Base-by-base conservation (phyloP, 2,113 vertebrate genomes). In the Scolopax mira region DNA sequence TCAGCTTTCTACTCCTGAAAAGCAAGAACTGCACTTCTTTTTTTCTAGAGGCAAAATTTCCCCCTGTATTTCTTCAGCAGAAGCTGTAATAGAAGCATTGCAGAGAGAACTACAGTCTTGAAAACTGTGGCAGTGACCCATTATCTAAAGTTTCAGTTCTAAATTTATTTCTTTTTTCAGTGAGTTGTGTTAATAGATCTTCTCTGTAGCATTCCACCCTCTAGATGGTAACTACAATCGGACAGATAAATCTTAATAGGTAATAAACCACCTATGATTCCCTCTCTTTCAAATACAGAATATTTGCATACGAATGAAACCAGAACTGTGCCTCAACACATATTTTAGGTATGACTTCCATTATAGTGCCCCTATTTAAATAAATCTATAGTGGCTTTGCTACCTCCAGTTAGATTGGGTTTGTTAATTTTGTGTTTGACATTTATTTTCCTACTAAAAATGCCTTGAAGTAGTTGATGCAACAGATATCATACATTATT, bases 381-480 rank as follows among this genome's bases (percentile, higher is more conserved):
- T 93, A 95, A 94, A 39, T 94, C 96, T 85, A 83, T 71, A 93
- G 37, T 60, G 37, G 52, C 65, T 89, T 79, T 90, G 55, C 62
- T 94, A 94, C 61, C 65, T 93, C 61, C 85, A 93, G 55, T 88
- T 91, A 88, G 42, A 70, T 58, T 19, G 0, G 2, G 22, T 46
- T 92, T 92, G 11, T 81, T 91, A 96, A 96, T 93, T 94, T 96
- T 79, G 71, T n/a, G 48, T 85, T 94, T 96, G 91, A 93, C 19
- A 89, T 83, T 89, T 96, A 74, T 96, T 96, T 79, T 84, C n/a
- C 42, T 88, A 94, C 88, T 93, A 94, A 96, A 95, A 97, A 95
- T 88, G 9, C 25, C 51, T 94, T 78, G 77, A 57, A 88, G 30
- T 44, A 95, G 75, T 44, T 94, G 77, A 89, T 81, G 48, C 18